Conservation (phyloP, 2,888 invertebrate species). For the Cerastoderma edule region DNA sequence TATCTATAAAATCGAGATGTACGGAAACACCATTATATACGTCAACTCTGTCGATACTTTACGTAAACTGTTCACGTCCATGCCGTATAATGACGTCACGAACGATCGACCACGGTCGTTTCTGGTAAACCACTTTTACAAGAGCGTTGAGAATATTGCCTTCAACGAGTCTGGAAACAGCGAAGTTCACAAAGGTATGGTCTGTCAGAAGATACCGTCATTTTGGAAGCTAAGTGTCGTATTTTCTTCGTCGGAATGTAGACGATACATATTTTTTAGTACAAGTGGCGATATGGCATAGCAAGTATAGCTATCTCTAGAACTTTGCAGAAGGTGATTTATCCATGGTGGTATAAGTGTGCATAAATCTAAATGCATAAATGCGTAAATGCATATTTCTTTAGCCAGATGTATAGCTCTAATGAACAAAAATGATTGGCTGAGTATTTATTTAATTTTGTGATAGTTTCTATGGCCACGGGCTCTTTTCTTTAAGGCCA, state of each 20-base stretch:
- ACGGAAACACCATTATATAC: constrained; percentile 11
- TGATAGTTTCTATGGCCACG: no score
- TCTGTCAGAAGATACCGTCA: neutral
- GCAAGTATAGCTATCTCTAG: no score
- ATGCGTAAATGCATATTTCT: no score
- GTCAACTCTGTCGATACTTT: neutral
- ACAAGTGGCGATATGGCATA: no score
- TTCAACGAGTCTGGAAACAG: constrained; percentile 4
- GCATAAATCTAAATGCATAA: no score
- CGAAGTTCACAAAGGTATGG: neutral
- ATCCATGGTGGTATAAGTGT: neutral
- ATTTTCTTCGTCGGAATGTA: neutral
- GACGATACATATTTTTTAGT: no score
- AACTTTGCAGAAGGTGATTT: neutral
- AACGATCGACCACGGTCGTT: constrained; percentile 1
- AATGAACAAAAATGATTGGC: no score
- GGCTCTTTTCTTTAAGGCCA: no score
- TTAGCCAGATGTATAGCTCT: no score
- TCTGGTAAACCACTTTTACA: neutral
- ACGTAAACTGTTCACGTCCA: constrained; percentile 16
- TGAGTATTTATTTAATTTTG: no score
- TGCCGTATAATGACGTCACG: constrained; percentile 10
- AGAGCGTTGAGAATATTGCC: constrained; percentile 1
- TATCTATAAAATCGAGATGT: constrained; percentile 5
- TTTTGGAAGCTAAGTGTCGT: neutral